These are phyloP conservation scores for Erethizon dorsatum DNA, from an alignment of 2,797 vertebrate genomes.

Conservation along the genomic window DNA sequence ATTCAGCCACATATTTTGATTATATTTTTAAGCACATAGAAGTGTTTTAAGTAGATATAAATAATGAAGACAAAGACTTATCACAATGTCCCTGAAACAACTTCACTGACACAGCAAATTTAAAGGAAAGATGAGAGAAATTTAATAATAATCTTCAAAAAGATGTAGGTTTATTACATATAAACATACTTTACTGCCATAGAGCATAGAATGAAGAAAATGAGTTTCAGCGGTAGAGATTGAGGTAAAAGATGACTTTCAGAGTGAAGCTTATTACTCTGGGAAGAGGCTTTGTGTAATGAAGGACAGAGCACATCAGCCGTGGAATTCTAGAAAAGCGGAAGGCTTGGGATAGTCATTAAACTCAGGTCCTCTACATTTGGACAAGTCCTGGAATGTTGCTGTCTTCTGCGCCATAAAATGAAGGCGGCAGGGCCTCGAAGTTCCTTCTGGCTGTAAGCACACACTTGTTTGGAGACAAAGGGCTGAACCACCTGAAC, in stretches of 20 bases:
- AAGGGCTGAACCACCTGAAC: not conserved
- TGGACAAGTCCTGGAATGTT: not conserved
- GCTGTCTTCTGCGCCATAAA: not conserved
- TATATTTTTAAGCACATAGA: conserved; percentile 49
- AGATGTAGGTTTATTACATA: not conserved
- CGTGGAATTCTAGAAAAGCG: not conserved
- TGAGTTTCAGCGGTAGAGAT: conserved; percentile 10
- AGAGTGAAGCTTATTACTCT: not conserved
- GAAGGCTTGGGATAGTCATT: not conserved
- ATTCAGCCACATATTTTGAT: not conserved
- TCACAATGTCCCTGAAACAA: not conserved
- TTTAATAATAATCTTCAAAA: conserved; percentile 3
- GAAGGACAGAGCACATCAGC: not conserved
- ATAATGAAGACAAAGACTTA: conserved; percentile 19
- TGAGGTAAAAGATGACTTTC: conserved; percentile 34
- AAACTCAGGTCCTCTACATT: not conserved
- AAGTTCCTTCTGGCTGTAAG: not conserved
- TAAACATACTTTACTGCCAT: not conserved
- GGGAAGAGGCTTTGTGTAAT: not conserved
- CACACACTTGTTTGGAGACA: not conserved
- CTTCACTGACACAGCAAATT: conserved; percentile 18
- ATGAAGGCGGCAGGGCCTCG: not conserved
- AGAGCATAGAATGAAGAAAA: conserved; percentile 61
- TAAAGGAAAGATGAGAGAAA: conserved; percentile 53
- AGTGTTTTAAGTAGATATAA: conserved; percentile 54